A percentile compares a stretch with the other conserved stretches of the same genome.
phyloP scores from a whole-genome alignment of 1,140 invertebrate genomes.

The Macrocentrus cingulum region DNA sequence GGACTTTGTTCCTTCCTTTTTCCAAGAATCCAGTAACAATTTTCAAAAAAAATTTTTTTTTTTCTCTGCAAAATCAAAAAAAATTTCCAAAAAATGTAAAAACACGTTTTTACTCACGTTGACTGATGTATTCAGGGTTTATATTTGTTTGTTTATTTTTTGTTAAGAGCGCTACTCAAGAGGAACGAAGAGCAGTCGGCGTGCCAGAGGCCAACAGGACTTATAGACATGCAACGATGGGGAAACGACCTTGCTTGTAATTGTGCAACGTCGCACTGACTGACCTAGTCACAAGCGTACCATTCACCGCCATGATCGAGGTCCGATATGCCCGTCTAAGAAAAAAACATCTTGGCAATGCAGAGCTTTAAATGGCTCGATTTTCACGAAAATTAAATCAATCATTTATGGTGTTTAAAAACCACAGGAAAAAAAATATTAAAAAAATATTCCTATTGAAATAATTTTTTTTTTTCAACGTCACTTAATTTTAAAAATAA shows the following conservation, averaged over 20 bases:
- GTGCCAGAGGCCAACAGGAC: conserved; percentile 7
- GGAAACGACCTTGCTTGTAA: conserved; percentile 41
- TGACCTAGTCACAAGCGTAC: conserved; percentile 41
- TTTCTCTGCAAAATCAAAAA: no score
- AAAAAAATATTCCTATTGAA: neutral
- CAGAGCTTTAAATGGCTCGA: neutral
- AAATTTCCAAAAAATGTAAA: no score
- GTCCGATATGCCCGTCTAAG: conserved; percentile 1
- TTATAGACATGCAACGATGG: conserved; percentile 22
- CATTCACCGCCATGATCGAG: conserved; percentile 39
- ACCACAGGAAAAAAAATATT: neutral
- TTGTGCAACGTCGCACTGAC: conserved; percentile 35
- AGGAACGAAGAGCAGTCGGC: conserved; percentile 7
- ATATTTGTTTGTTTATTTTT: neutral
- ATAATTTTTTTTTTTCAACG: neutral
- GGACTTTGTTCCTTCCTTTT: no score
- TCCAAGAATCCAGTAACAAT: no score
- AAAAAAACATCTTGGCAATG: neutral
- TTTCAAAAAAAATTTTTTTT: no score
- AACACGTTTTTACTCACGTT: neutral
- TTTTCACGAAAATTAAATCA: conserved; percentile 18
- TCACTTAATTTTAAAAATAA: no score
- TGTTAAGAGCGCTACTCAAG: conserved; percentile 7
- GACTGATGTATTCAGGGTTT: neutral
- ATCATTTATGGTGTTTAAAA: neutral